Conservation (phyloP, 2,113 vertebrate species). For the Eclectus roratus region DNA sequence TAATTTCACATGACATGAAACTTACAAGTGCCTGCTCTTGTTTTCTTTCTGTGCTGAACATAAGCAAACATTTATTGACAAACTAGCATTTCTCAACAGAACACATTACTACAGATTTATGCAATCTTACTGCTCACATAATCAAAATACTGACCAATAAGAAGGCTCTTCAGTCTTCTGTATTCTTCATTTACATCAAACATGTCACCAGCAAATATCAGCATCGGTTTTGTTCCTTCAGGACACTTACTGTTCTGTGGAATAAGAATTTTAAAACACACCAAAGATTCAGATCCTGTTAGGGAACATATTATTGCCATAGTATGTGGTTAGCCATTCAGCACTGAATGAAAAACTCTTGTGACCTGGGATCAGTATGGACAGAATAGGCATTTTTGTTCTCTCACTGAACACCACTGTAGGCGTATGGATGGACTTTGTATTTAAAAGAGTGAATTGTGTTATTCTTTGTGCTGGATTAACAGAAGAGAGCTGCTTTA, state of each 20-base stretch:
- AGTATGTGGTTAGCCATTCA: not conserved
- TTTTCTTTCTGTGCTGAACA: not conserved
- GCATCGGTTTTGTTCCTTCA: conserved; percentile 93
- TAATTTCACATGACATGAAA: not conserved
- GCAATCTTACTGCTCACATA: not conserved
- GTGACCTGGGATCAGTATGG: not conserved
- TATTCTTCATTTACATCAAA: conserved; percentile 87
- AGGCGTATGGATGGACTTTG: not conserved
- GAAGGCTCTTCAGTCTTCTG: conserved; percentile 85
- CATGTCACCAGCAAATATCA: conserved; percentile 91
- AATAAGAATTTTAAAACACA: conserved; percentile 7
- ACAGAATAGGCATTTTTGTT: not conserved
- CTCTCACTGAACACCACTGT: not conserved
- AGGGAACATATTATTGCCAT: not conserved
- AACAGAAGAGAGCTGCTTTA: not conserved
- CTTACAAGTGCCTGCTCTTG: not conserved
- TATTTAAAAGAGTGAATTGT: not conserved
- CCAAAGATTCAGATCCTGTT: not conserved
- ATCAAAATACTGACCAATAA: conserved; percentile 79
- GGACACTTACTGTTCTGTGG: conserved; percentile 86
- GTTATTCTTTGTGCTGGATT: not conserved
- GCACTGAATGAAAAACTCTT: not conserved
- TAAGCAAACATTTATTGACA: not conserved
- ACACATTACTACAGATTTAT: not conserved
- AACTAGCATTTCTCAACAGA: not conserved